A percentile compares a stretch with the other conserved stretches of the same genome.
Conservation (phyloP, 1,140 invertebrate genomes). For the Thaumetopoea pityocampa region DNA sequence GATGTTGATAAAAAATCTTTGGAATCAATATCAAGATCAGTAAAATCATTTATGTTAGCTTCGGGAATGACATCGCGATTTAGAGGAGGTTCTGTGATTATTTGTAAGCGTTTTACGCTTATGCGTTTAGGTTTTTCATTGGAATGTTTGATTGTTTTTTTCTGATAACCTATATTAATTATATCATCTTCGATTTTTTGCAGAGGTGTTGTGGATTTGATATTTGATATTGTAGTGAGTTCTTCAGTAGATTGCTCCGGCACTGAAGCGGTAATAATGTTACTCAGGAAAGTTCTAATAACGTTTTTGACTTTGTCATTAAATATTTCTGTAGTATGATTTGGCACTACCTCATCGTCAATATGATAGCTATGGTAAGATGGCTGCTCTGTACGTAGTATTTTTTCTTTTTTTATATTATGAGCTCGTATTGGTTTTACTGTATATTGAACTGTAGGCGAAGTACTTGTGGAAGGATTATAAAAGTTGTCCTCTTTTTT, state of each 20-base stretch:
- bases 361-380: constrained; percentile 56
- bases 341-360: constrained; percentile 43
- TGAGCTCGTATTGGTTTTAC: constrained; percentile 18
- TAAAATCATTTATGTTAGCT: constrained; percentile 22
- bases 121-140: constrained; percentile 41
- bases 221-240: constrained; percentile 27
- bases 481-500: constrained; percentile 21
- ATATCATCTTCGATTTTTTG: constrained; percentile 36
- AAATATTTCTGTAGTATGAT: constrained; percentile 64
- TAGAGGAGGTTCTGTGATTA: constrained; percentile 47
- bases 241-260: constrained; percentile 31
- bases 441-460: constrained; percentile 27
- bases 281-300: constrained; percentile 58
- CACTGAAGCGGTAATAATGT: constrained; percentile 35
- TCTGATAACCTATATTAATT: constrained; percentile 59
- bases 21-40: constrained; percentile 12
- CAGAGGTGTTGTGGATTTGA: constrained; percentile 18
- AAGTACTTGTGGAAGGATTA: constrained; percentile 31
- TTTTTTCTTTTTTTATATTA: constrained; percentile 24
- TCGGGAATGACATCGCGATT: constrained; percentile 28
- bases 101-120: constrained; percentile 48
- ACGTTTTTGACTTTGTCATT: constrained; percentile 54
- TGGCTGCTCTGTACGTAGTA: constrained; percentile 31
- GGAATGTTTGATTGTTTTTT: constrained; percentile 43
- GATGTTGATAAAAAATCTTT: constrained; percentile 28